These are phyloP conservation scores for Nomada ferruginata DNA, from an alignment of 2,888 invertebrate genomes.

Conservation along the genomic window DNA sequence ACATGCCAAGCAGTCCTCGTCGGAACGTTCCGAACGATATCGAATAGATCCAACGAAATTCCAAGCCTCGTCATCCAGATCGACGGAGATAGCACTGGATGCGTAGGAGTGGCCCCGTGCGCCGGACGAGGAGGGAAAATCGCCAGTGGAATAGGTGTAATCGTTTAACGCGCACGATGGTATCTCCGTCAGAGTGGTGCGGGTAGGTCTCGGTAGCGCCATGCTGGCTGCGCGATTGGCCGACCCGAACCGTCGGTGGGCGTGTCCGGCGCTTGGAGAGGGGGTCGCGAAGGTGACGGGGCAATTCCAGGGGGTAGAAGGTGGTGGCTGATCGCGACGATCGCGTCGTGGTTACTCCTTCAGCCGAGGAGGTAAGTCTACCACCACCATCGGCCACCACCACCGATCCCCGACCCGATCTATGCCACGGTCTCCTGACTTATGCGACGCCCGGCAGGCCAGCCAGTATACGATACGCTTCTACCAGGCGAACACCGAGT, in stretches of 20 bases:
- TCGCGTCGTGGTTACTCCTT: constrained; percentile 66
- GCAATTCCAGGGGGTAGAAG: constrained; percentile 53
- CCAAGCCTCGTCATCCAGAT: not conserved
- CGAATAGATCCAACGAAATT: constrained; percentile 51
- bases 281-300: constrained; percentile 40
- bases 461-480: constrained; percentile 79
- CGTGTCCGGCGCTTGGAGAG: constrained; percentile 66
- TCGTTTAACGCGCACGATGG: constrained; percentile 72
- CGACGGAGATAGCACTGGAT: not conserved
- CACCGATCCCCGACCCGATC: constrained; percentile 63
- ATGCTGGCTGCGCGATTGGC: constrained; percentile 80
- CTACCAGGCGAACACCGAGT: constrained; percentile 76
- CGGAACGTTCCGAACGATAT: constrained; percentile 33
- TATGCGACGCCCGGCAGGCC: constrained; percentile 72
- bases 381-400: constrained; percentile 67
- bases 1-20: constrained; percentile 34
- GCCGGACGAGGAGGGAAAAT: constrained; percentile 45
- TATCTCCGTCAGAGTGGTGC: constrained; percentile 56
- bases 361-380: constrained; percentile 51
- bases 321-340: constrained; percentile 65
- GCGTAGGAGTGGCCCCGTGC: constrained; percentile 45
- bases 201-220: constrained; percentile 73
- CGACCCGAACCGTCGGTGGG: constrained; percentile 65
- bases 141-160: constrained; percentile 72
- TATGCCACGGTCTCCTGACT: constrained; percentile 72